Percentiles rank a stretch among this genome's conserved stretches.
Conservation (phyloP, 1,140 invertebrate genomes). For the Armadillidium nasatum region DNA sequence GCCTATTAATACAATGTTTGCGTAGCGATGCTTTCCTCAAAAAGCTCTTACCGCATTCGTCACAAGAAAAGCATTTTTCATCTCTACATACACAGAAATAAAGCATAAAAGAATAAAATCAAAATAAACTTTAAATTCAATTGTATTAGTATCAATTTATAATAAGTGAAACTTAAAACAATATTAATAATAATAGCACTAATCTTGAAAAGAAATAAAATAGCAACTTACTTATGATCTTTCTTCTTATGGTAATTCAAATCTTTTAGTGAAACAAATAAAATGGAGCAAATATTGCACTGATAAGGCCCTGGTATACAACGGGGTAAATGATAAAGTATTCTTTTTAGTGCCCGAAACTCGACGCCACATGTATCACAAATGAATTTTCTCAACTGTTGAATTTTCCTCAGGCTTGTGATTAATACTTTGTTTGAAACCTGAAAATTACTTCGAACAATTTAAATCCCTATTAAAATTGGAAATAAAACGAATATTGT, state of each 20-base stretch:
- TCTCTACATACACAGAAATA: constrained; percentile 35
- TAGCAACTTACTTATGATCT: constrained; percentile 38
- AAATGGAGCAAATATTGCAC: constrained; percentile 43
- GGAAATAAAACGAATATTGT: neutral
- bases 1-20: constrained; percentile 46
- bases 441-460: neutral
- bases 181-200: neutral
- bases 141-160: neutral
- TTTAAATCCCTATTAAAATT: neutral
- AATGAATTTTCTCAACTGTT: constrained; percentile 42
- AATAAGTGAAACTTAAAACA: neutral
- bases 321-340: constrained; percentile 44
- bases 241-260: constrained; percentile 46
- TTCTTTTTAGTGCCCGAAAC: constrained; percentile 45
- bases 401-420: constrained; percentile 23
- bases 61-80: constrained; percentile 46
- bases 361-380: constrained; percentile 45
- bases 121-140: neutral
- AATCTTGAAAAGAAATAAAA: neutral
- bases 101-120: neutral
- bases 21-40: constrained; percentile 45
- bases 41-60: constrained; percentile 45
- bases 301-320: constrained; percentile 45
- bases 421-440: neutral
- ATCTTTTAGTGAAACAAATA: constrained; percentile 39